A percentile compares a stretch with the other conserved stretches of the same genome.
Conservation (phyloP, 2,888 invertebrate species). For the Phortica okadai region DNA sequence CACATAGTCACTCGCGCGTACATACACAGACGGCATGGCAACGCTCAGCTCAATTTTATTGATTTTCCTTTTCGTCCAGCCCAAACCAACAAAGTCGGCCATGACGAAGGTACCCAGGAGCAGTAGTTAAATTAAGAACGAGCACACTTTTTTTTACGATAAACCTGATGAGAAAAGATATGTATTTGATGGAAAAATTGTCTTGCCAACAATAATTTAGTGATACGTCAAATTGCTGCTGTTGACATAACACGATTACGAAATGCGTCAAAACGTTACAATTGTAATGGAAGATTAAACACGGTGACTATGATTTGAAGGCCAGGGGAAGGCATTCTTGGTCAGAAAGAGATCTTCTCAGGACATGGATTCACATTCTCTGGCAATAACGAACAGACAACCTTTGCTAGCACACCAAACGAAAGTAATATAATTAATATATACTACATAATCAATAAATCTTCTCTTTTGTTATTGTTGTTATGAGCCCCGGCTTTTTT, state of each 20-base stretch:
- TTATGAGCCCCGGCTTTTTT: conserved; percentile 67
- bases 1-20: neutral
- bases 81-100: conserved; percentile 3
- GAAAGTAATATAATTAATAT: neutral
- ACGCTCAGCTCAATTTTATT: conserved; percentile 63
- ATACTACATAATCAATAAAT: conserved; percentile 14
- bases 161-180: too few species aligned
- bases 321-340: too few species aligned
- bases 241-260: conserved; percentile 21
- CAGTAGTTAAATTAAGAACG: conserved; percentile 56
- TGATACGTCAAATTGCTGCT: neutral
- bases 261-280: conserved; percentile 1
- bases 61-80: conserved; percentile 52
- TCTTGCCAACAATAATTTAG: neutral
- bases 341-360: neutral
- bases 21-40: conserved; percentile 36
- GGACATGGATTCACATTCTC: neutral
- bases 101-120: conserved; percentile 47
- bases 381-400: neutral
- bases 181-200: neutral
- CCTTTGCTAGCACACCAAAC: neutral
- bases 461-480: conserved; percentile 45
- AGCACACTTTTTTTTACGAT: neutral
- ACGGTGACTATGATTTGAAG: too few species aligned
- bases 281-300: too few species aligned